phyloP scores from a whole-genome alignment of 1,140 invertebrate genomes.

The Bicyclus anynana region DNA sequence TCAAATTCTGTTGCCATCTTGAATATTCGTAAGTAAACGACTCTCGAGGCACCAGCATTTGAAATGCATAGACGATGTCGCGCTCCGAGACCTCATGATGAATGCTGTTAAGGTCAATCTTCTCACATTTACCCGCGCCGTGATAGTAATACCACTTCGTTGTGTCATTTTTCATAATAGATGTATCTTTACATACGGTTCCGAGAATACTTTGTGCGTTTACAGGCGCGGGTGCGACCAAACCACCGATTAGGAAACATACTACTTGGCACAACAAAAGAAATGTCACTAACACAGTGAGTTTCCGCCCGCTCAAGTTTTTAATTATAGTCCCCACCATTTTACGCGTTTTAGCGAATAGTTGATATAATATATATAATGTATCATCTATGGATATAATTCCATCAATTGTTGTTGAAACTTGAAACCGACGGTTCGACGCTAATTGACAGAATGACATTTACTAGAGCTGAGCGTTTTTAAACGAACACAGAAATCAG shows the following conservation, averaged over 20 bases:
- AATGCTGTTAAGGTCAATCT: constrained; percentile 75
- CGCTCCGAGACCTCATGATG: constrained; percentile 81
- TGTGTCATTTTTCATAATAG: constrained; percentile 78
- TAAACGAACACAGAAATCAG: too few relatives aligned
- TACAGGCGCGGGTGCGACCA: constrained; percentile 92
- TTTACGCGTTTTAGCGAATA: constrained; percentile 19
- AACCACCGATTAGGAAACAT: constrained; percentile 95
- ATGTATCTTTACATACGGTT: constrained; percentile 89
- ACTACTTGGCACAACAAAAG: constrained; percentile 88
- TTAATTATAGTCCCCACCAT: constrained; percentile 97
- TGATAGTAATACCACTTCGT: constrained; percentile 85
- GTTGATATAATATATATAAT: too few relatives aligned
- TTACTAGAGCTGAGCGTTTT: too few relatives aligned
- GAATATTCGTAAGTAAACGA: constrained; percentile 90
- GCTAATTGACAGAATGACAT: too few relatives aligned
- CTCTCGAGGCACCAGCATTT: constrained; percentile 91
- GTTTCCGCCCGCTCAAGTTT: constrained; percentile 94
- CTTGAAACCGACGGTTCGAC: too few relatives aligned
- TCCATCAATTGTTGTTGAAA: too few relatives aligned
- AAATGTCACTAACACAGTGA: constrained; percentile 87
- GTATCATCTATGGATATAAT: too few relatives aligned
- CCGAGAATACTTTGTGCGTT: constrained; percentile 87
- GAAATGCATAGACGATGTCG: constrained; percentile 92
- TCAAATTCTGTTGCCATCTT: constrained; percentile 97
- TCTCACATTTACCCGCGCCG: constrained; percentile 81